Base-by-base conservation (phyloP, 2,888 invertebrate species). In the Meteorus colon region DNA sequence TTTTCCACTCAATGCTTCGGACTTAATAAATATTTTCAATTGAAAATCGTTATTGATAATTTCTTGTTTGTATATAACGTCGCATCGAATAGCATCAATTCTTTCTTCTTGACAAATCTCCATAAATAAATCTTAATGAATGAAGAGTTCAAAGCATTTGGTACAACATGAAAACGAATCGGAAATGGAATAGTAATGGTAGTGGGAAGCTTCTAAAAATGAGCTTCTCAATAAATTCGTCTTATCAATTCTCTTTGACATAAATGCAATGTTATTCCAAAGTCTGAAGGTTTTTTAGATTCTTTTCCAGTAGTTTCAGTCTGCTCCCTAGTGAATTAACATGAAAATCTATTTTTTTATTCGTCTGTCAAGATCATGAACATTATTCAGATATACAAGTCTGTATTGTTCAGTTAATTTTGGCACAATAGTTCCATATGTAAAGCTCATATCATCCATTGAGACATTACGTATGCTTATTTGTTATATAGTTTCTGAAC, bases 171-270 rank as follows among this genome's bases (percentile, higher is more conserved):
- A 55, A 19, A 55, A 19, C n/a, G n/a, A 55, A 55, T n/a, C 10
- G n/a, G n/a, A 55, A 6, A 65, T n/a, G 37, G 12, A 37, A 37
- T 41, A 65, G 55, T 24, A 55, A 55, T 24, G 55, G 19, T 8
- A 19, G 0, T 19, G n/a, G 24, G n/a, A 55, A 55, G 51, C 19
- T 55, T 55, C 14, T 55, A 19, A 1, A 19, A 37, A 19, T 10
- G 31, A 5, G 24, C 8, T 65, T n/a, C n/a, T 31, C 34, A 63
- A 31, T 16, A 31, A 16, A 19, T 10, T 65, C n/a, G 12, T 51
- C 24, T 41, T 41, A 65, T 41, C 19, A 65, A 65, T 65, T 65
- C 65, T 34, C 31, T 65, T 65, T 65, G 65, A 65, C 65, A 65
- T 24, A 37, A 37, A 65, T 65, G 65, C 41, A 37, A 29, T 19